Percentiles rank a stretch among this genome's conserved stretches.
Conservation (phyloP, 2,888 invertebrate species). For the Mythimna ferrago region DNA sequence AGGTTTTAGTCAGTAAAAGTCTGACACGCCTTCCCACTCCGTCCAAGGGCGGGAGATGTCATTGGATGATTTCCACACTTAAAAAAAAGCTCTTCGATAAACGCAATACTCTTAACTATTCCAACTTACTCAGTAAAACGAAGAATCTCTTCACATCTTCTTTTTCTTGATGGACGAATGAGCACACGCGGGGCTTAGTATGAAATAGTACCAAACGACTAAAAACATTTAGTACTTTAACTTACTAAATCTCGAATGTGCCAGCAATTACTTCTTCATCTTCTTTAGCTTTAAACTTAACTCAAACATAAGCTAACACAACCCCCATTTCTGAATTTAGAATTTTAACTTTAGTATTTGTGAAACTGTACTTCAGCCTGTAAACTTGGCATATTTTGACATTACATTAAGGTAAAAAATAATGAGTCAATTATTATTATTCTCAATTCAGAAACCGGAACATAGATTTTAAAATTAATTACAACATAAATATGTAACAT, state of each 20-base stretch:
- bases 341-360: background rate
- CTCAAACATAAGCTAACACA: background rate
- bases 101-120: background rate
- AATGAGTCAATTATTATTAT: background rate
- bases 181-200: slow-evolving; percentile 74
- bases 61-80: too few species aligned
- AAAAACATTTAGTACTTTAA: slow-evolving; percentile 81
- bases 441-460: background rate
- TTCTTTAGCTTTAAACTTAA: slow-evolving; percentile 1
- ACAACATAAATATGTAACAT: background rate
- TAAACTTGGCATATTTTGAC: background rate
- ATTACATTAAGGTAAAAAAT: background rate
- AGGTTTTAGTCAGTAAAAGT: too few species aligned
- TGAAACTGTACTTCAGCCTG: too few species aligned
- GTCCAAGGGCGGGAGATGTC: too few species aligned
- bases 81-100: too few species aligned
- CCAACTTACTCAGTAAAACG: background rate
- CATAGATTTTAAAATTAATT: background rate
- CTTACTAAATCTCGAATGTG: slow-evolving; percentile 81
- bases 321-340: background rate
- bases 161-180: slow-evolving; percentile 13
- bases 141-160: slow-evolving; percentile 5
- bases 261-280: slow-evolving; percentile 49
- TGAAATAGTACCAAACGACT: slow-evolving; percentile 75
- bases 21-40: too few species aligned